These are phyloP conservation scores for Rousettus leschenaultii DNA, from an alignment of 2,113 vertebrate species.

Conservation along the genomic window DNA sequence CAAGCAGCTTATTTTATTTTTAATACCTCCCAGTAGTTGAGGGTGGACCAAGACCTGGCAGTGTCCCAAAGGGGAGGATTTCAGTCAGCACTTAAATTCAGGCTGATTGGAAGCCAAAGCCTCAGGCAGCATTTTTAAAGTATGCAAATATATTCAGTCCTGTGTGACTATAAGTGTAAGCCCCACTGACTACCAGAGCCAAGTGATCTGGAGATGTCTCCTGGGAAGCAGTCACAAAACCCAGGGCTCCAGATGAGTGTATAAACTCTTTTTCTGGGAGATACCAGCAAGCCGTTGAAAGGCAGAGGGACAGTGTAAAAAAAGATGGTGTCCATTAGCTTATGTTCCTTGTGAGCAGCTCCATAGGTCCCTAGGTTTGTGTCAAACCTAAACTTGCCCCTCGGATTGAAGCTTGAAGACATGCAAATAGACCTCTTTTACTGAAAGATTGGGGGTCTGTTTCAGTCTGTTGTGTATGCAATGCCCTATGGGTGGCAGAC, in stretches of 20 bases:
- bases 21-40: too few relatives aligned
- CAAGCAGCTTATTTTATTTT: too few relatives aligned
- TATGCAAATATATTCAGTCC: background rate
- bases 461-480: background rate
- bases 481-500: too few relatives aligned
- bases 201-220: background rate
- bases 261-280: background rate
- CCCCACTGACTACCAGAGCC: too few relatives aligned
- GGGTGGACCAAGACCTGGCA: too few relatives aligned
- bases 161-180: background rate
- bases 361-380: background rate
- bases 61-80: too few relatives aligned
- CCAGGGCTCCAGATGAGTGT: background rate
- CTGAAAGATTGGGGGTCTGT: background rate
- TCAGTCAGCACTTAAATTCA: background rate
- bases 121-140: background rate
- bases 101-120: background rate
- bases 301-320: background rate
- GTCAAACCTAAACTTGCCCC: background rate
- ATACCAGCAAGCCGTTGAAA: background rate
- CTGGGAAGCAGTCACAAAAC: background rate
- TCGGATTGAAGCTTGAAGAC: background rate
- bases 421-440: background rate
- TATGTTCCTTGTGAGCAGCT: background rate
- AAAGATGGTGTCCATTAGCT: background rate